These are phyloP conservation scores for Leptatherina wallacei DNA, from an alignment of 2,797 vertebrate species.

Conservation along the genomic window DNA sequence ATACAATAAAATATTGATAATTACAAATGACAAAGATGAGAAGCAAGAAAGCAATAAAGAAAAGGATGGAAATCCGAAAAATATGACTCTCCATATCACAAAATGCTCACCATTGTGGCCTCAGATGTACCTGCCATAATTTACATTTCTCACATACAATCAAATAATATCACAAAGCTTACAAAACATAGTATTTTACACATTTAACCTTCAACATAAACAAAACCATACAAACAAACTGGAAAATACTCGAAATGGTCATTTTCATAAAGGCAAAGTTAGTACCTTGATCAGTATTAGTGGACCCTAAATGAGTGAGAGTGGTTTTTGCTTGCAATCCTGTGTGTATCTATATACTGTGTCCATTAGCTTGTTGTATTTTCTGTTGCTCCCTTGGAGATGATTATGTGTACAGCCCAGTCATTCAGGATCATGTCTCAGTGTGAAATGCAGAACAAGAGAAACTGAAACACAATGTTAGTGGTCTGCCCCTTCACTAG, in stretches of 20 bases:
- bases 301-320: conserved; percentile 43
- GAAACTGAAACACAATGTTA: conserved; percentile 10
- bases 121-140: background rate
- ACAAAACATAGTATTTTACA: conserved; percentile 17
- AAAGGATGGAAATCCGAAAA: conserved; percentile 12
- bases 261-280: conserved; percentile 21
- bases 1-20: background rate
- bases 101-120: conserved; percentile 10
- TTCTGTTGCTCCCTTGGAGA: conserved; percentile 3
- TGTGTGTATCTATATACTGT: background rate
- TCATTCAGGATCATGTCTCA: background rate
- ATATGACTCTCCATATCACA: background rate
- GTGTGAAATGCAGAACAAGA: background rate
- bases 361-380: background rate
- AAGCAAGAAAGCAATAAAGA: conserved; percentile 3
- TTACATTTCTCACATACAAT: conserved; percentile 22
- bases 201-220: conserved; percentile 11
- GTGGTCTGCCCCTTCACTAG: conserved; percentile 47
- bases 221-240: conserved; percentile 4
- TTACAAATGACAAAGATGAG: conserved; percentile 11
- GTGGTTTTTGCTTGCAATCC: conserved; percentile 24
- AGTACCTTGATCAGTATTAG: conserved; percentile 22
- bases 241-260: conserved; percentile 29
- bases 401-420: background rate
- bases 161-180: conserved; percentile 11